Evolutionary conservation across 2,797 vertebrate species (phyloP), one percentile per base, ranked within the genome.

Genomic region (Poeciliopsis paucimaculata): DNA sequence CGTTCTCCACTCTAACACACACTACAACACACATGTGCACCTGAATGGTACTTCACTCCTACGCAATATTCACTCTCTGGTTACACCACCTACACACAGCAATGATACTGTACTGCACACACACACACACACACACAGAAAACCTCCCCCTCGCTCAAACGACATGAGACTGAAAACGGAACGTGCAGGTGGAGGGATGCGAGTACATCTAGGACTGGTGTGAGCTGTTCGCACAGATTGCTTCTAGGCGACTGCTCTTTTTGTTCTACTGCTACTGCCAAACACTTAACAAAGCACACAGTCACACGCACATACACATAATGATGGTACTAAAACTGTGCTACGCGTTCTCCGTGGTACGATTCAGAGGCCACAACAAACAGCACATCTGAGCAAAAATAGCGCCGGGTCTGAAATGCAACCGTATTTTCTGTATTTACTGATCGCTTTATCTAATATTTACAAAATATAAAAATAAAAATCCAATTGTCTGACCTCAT

Each of bases 21-120:
- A 82, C 75, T 89, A 47, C 70, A 62, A 47, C 72, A 79, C 89
- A 81, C 87, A 90, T 79, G 80, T 80, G 87, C 89, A 93, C 88
- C 85, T 92, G 87, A 94, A 93, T 92, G 84, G 90, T 92, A 85
- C 91, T 94, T 91, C 80, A 91, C 88, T 94, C 91, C 94, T 90
- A 94, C 92, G 26, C 90, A 89, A 88, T 84, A 90, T 93, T 91
- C 91, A 91, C 90, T 90, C 90, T 92, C 92, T 93, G 90, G 91
- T 92, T 88, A 86, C 88, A 92, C 92, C 87, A 57, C 94, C 94
- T 88, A 92, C 94, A 88, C 89, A 91, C 88, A 83, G 82, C 55
- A 45, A 89, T 88, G 88, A 90, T 92, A 89, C 51, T 74, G 81
- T 86, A 88, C 84, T 83, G 82, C 75, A 76, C 79, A 55, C 81